Percentiles rank a stretch among this genome's conserved stretches.
These are phyloP conservation scores for Lymantria dispar DNA, from an alignment of 2,888 invertebrate genomes.

Conservation along the genomic window DNA sequence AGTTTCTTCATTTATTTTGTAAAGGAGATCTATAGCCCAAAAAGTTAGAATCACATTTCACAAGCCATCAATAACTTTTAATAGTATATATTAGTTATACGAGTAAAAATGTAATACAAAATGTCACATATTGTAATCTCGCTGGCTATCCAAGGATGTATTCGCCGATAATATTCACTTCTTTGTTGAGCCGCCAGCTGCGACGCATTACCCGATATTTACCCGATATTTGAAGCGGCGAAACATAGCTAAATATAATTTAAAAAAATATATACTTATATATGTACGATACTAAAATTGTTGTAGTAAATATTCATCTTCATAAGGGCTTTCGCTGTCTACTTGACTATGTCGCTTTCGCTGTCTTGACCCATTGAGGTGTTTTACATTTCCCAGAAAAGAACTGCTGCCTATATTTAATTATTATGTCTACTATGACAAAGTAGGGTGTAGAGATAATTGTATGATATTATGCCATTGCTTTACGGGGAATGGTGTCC, in stretches of 20 bases:
- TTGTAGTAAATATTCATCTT: neutral
- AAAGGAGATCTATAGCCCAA: too few relatives aligned
- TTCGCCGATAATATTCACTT: constrained; percentile 52
- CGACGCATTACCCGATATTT: constrained; percentile 54
- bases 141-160: constrained; percentile 28
- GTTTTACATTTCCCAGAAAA: neutral
- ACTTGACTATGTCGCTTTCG: too few relatives aligned
- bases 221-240: constrained; percentile 14
- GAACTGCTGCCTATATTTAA: neutral
- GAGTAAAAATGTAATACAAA: constrained; percentile 24
- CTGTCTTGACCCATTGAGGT: neutral
- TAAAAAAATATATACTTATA: neutral
- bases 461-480: too few relatives aligned
- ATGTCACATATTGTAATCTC: constrained; percentile 41
- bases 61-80: neutral
- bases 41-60: too few relatives aligned
- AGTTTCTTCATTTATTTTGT: too few relatives aligned
- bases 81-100: neutral
- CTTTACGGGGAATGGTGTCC: too few relatives aligned
- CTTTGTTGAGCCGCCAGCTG: constrained; percentile 57
- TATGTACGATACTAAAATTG: neutral
- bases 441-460: too few relatives aligned
- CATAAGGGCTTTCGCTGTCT: neutral
- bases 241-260: constrained; percentile 13
- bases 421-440: too few relatives aligned